Evolutionary conservation across 2,113 vertebrate genomes (phyloP), one percentile per base, ranked within the genome.

Genomic region (Oncorhynchus masou): DNA sequence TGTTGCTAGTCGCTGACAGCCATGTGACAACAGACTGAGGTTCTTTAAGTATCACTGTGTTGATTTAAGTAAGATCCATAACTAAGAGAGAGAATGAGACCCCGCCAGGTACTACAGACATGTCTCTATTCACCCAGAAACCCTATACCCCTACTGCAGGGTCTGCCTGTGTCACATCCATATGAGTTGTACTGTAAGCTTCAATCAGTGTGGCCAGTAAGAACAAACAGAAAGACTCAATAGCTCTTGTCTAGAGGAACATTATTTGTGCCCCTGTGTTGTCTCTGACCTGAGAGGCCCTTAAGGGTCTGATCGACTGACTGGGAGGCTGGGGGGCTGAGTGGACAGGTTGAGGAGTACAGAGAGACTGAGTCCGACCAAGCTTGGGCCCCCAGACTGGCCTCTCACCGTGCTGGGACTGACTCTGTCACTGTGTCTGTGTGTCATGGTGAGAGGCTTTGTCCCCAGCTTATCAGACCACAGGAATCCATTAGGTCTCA

Each of bases 401-500:
- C 51, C 16, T 39, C 39, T 45, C 39, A 45, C 34, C 34, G 6
- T 39, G 7, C 39, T 45, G 39, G 9, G 9, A 45, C 39, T 11
- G 39, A 45, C 51, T 45, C 39, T 51, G 49, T 51, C 51, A 19
- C 51, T 16, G 49, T 16, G 15, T 54, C 49, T 54, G 51, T 15
- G 76, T 73, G 87, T 82, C 84, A 74, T 81, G 86, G 75, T 24
- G 39, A 49, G 71, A 70, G 74, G 85, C 78, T 89, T 86, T 79
- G 83, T 86, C 70, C 68, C 71, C 71, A 57, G 80, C 84, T 88
- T 88, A 91, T 86, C 79, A 68, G 74, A 79, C 80, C 75, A 49
- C 81, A 77, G 86, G 87, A 86, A 89, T 88, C 86, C 85, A 85
- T 88, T 86, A 84, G 9, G 77, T 65, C 83, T 81, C 84, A 79